Conservation (phyloP, 37 sponge, comb jelly and placozoan genomes). For the Oopsacas minuta region DNA sequence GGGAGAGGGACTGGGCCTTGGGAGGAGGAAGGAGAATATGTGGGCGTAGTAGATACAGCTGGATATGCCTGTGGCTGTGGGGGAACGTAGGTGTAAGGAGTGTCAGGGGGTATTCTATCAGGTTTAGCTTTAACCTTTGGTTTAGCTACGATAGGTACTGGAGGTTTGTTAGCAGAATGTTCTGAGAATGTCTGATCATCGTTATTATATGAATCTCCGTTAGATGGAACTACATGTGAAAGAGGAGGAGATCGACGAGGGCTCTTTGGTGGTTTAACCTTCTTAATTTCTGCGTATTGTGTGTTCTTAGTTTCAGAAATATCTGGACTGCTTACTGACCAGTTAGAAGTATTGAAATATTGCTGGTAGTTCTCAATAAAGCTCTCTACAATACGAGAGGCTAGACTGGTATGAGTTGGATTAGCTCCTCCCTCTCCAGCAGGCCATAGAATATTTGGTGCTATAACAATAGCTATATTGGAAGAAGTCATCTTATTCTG, state of each 20-base stretch:
- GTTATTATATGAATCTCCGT: neutral
- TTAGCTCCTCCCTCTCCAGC: neutral
- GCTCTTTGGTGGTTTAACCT: neutral
- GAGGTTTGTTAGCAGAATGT: neutral
- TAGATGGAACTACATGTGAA: neutral
- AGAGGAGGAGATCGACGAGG: neutral
- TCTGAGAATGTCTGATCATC: neutral
- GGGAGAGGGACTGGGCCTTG: neutral
- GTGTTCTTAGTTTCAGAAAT: neutral
- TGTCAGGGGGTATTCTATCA: neutral
- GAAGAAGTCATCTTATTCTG: conserved; percentile 55
- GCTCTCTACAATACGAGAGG: conserved; percentile 10
- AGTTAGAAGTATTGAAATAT: neutral
- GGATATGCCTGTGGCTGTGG: neutral
- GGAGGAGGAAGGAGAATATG: neutral
- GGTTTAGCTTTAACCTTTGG: neutral
- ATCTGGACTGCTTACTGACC: neutral
- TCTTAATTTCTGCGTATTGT: neutral
- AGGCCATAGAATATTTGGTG: conserved; percentile 81
- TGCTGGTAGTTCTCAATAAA: conserved; percentile 7
- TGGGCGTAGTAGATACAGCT: neutral
- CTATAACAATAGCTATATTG: conserved; percentile 82
- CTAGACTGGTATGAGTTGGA: neutral
- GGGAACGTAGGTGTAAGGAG: neutral
- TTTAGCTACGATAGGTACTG: neutral